Percentiles rank a stretch among this genome's conserved stretches.
phyloP scores from a whole-genome alignment of 2,888 invertebrate genomes.

The Papilio gigon region DNA sequence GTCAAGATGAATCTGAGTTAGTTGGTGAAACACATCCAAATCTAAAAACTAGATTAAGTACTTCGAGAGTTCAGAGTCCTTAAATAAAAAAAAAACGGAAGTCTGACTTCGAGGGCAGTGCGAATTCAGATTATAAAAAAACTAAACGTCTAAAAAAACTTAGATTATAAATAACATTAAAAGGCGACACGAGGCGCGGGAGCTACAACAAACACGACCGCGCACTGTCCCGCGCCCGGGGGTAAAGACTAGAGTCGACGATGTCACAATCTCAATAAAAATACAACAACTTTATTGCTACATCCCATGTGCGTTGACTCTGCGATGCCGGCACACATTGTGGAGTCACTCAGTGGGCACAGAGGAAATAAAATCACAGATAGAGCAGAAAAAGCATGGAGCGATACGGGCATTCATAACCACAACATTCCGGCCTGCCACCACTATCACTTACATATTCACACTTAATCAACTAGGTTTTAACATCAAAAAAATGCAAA shows the following conservation, averaged over 20 bases:
- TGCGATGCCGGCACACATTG: constrained; percentile 37
- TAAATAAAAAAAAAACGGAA: constrained; percentile 53
- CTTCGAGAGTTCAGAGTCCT: constrained; percentile 50
- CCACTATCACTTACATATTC: neutral
- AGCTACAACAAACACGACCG: constrained; percentile 15
- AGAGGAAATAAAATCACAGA: constrained; percentile 32
- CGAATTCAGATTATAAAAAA: constrained; percentile 58
- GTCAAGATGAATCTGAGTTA: constrained; percentile 42
- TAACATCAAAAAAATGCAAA: neutral
- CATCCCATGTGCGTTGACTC: constrained; percentile 52
- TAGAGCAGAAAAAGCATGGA: neutral
- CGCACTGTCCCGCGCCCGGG: constrained; percentile 40
- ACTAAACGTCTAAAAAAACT: constrained; percentile 59
- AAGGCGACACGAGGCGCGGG: constrained; percentile 46
- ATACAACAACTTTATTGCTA: constrained; percentile 48
- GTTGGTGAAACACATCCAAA: constrained; percentile 55
- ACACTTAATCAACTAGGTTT: neutral
- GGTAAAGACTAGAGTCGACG: constrained; percentile 61
- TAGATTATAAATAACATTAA: constrained; percentile 57
- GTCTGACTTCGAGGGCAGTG: constrained; percentile 63
- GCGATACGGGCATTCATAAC: too few species aligned
- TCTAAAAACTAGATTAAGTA: constrained; percentile 74
- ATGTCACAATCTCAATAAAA: constrained; percentile 58
- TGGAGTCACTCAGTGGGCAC: constrained; percentile 39
- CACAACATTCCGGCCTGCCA: neutral